phyloP scores from a whole-genome alignment of 2,888 invertebrate species.

The Acleris sparsana region DNA sequence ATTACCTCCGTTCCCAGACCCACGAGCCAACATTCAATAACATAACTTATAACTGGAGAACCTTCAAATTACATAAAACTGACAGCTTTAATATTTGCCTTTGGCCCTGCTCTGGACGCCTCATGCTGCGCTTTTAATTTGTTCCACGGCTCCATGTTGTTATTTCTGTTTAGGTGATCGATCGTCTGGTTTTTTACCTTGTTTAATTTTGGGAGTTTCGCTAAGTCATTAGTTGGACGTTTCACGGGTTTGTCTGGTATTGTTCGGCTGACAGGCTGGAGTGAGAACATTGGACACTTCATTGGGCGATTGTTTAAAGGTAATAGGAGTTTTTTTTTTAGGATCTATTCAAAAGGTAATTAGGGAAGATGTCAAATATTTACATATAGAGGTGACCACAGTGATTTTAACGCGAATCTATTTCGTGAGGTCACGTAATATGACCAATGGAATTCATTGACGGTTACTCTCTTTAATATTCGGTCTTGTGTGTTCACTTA shows the following conservation, averaged over 20 bases:
- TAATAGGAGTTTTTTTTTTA: not conserved
- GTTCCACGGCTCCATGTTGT: conserved; percentile 17
- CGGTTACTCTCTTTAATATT: too few species aligned
- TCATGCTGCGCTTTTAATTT: conserved; percentile 21
- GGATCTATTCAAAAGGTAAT: not conserved
- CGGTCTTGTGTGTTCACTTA: too few species aligned
- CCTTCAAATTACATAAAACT: conserved; percentile 34
- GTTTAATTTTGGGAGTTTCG: conserved; percentile 35
- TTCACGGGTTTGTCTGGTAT: conserved; percentile 33
- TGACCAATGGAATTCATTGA: too few species aligned
- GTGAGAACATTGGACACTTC: conserved; percentile 9
- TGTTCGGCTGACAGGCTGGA: conserved; percentile 12
- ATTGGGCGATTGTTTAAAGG: conserved; percentile 3
- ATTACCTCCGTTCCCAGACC: conserved; percentile 1
- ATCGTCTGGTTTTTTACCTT: conserved; percentile 29
- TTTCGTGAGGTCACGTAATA: too few species aligned
- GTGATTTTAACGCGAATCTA: not conserved
- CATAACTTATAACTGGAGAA: conserved; percentile 29
- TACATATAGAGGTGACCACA: not conserved
- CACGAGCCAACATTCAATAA: conserved; percentile 17
- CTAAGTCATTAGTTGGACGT: conserved; percentile 32
- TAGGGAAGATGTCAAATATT: not conserved
- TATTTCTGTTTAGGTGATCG: conserved; percentile 26
- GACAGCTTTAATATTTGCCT: conserved; percentile 36
- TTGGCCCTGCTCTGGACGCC: conserved; percentile 9